Conservation (phyloP, 2,797 vertebrate genomes). For the Eulemur albifrons region DNA sequence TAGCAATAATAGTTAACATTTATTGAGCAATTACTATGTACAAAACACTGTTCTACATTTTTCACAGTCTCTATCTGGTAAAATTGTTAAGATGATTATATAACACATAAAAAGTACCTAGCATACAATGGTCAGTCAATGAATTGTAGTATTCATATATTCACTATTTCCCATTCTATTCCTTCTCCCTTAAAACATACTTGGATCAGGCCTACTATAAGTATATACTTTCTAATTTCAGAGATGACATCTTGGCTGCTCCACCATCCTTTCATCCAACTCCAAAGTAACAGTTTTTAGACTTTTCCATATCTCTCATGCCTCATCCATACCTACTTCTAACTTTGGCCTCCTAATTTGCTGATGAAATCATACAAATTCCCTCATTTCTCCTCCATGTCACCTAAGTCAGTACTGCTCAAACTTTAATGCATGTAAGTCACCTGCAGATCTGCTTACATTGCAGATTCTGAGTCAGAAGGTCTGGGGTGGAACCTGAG, state of each 20-base stretch:
- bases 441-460: neutral
- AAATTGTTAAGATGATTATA: neutral
- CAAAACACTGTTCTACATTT: neutral
- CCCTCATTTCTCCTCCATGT: neutral
- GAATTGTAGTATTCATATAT: neutral
- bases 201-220: neutral
- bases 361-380: neutral
- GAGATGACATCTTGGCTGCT: neutral
- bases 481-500: neutral
- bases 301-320: neutral
- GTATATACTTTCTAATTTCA: neutral
- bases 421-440: neutral
- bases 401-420: neutral
- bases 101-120: neutral
- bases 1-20: neutral
- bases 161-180: neutral
- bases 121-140: neutral
- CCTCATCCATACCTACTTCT: neutral
- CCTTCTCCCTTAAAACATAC: neutral
- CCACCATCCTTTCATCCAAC: neutral
- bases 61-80: neutral
- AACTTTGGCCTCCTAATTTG: slow-evolving; percentile 1
- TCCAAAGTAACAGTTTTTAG: neutral
- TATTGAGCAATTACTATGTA: neutral
- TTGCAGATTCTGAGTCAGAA: neutral